Percentiles rank a stretch among this genome's conserved stretches.
Evolutionary conservation across 2,113 vertebrate species (phyloP).

Genomic region (Vicugna pacos): DNA sequence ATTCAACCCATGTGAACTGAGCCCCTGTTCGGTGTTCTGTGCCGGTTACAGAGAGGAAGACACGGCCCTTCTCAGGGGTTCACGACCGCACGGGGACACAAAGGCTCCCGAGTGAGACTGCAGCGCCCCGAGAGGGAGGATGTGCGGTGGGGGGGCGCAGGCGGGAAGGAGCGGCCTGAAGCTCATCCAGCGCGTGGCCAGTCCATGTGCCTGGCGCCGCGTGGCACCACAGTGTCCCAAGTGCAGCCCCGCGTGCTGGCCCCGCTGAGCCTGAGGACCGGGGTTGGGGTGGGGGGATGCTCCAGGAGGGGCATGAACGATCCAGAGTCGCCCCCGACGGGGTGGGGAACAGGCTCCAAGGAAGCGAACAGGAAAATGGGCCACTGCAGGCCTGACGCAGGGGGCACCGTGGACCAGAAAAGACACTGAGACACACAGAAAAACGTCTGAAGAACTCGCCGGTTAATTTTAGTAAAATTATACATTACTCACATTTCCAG

Average conservation of each 20-base stretch:
- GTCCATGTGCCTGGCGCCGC: no score
- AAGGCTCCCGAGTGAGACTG: not conserved
- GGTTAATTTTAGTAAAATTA: constrained; percentile 53
- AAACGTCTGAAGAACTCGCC: not conserved
- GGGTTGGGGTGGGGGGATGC: not conserved
- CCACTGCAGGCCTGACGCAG: accelerated
- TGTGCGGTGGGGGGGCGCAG: not conserved
- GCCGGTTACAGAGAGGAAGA: not conserved
- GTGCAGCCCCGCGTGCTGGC: no score
- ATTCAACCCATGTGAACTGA: not conserved
- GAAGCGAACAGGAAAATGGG: accelerated
- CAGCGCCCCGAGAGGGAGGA: no score
- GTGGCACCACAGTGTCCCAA: no score
- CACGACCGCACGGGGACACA: not conserved
- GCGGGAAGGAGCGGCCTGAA: not conserved
- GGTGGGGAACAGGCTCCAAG: no score
- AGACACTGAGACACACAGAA: not conserved
- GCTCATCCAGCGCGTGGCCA: no score
- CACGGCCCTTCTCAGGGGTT: not conserved
- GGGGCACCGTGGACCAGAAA: accelerated
- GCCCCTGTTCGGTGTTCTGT: accelerated
- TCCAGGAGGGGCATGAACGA: not conserved
- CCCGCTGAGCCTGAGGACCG: no score
- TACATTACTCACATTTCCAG: not conserved
- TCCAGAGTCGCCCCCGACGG: accelerated